Evolutionary conservation across 2,888 invertebrate genomes (phyloP).

Genomic region (Hirtodrosophila histrioides): DNA sequence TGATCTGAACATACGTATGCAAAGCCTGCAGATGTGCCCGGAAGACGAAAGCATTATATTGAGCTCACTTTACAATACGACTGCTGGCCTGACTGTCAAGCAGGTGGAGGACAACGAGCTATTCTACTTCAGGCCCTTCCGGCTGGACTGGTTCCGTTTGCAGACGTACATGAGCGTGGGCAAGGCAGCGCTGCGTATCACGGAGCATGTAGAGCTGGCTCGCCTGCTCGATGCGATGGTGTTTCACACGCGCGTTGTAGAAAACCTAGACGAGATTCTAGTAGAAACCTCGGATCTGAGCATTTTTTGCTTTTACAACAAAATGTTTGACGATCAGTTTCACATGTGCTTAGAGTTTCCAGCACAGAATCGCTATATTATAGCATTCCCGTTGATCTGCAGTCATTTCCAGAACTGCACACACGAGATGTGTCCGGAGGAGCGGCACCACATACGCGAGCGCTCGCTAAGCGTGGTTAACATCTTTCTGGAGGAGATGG

Average conservation of each 20-base stretch:
- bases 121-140: constrained; percentile 97
- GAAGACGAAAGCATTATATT: constrained; percentile 98
- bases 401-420: constrained; percentile 99
- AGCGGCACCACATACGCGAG: constrained; percentile 97
- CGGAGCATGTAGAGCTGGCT: constrained; percentile 94
- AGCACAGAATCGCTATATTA: constrained; percentile 98
- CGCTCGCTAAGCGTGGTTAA: constrained; percentile 98
- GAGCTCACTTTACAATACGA: constrained; percentile 95
- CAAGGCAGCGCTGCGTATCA: constrained; percentile 91
- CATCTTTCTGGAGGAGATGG: constrained; percentile 99
- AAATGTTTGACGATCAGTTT: constrained; percentile 98
- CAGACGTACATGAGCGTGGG: constrained; percentile 96
- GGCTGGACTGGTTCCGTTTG: constrained; percentile 98
- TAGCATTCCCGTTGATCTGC: constrained; percentile 98
- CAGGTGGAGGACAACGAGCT: constrained; percentile 98
- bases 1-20: constrained; percentile 93
- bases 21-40: constrained; percentile 92
- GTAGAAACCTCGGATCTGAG: constrained; percentile 98
- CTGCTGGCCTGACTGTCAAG: constrained; percentile 93
- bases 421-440: constrained; percentile 99
- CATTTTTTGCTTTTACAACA: constrained; percentile 98
- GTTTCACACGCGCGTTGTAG: constrained; percentile 99
- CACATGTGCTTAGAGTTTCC: constrained; percentile 99
- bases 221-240: constrained; percentile 97
- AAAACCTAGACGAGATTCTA: constrained; percentile 97